Evolutionary conservation across 2,797 vertebrate species (phyloP).

Genomic region (Sebastolobus altivelis): DNA sequence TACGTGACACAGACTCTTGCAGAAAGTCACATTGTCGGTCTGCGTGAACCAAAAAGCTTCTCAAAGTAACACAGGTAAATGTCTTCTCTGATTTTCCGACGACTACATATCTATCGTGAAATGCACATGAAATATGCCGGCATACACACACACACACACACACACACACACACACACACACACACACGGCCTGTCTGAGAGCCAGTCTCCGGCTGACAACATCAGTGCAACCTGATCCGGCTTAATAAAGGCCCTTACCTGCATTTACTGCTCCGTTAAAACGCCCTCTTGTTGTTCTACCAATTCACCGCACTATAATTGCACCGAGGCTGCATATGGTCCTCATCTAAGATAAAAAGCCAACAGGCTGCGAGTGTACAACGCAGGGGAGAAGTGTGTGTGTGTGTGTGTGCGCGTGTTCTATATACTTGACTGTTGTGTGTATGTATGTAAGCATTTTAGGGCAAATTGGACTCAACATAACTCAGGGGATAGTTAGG

Average conservation of each 20-base stretch:
- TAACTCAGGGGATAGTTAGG: constrained; percentile 65
- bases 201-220: constrained; percentile 65
- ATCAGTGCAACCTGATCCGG: constrained; percentile 77
- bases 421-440: constrained; percentile 10
- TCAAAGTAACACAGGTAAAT: constrained; percentile 32
- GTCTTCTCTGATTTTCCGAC: constrained; percentile 21
- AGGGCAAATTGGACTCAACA: constrained; percentile 74
- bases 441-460: constrained; percentile 69
- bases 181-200: constrained; percentile 43
- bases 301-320: constrained; percentile 78
- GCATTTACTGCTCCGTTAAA: constrained; percentile 82
- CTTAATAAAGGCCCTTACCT: constrained; percentile 78
- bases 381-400: constrained; percentile 55
- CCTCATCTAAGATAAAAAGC: constrained; percentile 84
- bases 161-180: constrained; percentile 27
- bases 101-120: constrained; percentile 24
- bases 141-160: constrained; percentile 6
- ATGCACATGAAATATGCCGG: background rate
- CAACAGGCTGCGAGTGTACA: constrained; percentile 57
- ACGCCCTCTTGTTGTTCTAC: constrained; percentile 79
- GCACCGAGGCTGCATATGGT: constrained; percentile 79
- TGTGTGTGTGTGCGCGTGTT: constrained; percentile 1
- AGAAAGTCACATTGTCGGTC: constrained; percentile 1
- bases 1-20: background rate
- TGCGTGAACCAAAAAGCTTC: constrained; percentile 22